Base-by-base conservation (phyloP, 2,797 vertebrate species). In the Sebastes dallii region DNA sequence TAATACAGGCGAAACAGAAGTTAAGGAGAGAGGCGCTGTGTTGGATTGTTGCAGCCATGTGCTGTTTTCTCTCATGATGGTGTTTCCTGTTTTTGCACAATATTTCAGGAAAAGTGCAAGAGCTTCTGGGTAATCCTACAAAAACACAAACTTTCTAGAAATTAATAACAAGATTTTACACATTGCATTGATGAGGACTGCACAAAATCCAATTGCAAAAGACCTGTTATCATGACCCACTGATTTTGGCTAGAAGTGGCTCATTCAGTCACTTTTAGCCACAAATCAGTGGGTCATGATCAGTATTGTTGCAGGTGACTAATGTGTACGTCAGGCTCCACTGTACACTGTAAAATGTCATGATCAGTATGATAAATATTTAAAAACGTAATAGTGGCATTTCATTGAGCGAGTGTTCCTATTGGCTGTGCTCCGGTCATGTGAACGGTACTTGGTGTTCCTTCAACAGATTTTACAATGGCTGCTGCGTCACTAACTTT, bases 51-150 rank as follows among this genome's bases (percentile, higher is more conserved):
- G 89, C 82, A 81, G 66, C 59, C 3, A 32, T 32, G 72, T 56
- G 76, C 80, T 71, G 75, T 65, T 86, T 84, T 86, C 64, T 85
- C 82, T 36, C 1, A 36, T 54, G 68, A 36, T 54, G 68, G 82
- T 76, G 79, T 88, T 91, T 93, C 89, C 91, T 90, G 85, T 91
- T 88, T 91, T 82, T 69, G 71, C 72, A 46, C 64, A 34, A 81
- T 84, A 82, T 85, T 85, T 81, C 86, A 83, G 84, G 79, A 84
- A 78, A 86, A 84, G 72, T 22, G 52, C 58, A 6, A 14, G 14
- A 61, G 86, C 83, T 87, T 62, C 76, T 72, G 71, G 80, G 84
- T 78, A 73, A 83, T 75, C 76, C 69, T 62, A 75, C 25, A 62
- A 76, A 11, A 75, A 60, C 36, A 34, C n/a, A 25, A 52, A 6